Conservation (phyloP, 2,888 invertebrate species). For the Pseudolycoriella hygida region DNA sequence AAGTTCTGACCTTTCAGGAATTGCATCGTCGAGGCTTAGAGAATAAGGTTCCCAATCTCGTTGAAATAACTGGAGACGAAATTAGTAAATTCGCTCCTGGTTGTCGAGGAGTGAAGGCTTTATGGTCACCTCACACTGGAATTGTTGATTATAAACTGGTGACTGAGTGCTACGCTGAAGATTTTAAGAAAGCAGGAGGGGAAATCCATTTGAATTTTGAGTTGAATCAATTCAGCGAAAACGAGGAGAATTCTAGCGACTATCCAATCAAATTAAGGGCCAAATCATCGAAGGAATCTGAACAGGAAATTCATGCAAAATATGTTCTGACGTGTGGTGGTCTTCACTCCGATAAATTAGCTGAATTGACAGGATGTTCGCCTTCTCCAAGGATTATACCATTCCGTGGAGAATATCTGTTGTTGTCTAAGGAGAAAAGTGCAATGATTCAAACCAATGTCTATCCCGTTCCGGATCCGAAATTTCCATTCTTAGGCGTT, state of each 20-base stretch:
- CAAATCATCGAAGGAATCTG: constrained; percentile 26
- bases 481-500: constrained; percentile 94
- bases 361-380: constrained; percentile 74
- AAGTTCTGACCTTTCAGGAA: constrained; percentile 21
- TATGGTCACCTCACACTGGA: constrained; percentile 95
- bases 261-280: constrained; percentile 43
- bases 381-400: constrained; percentile 66
- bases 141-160: constrained; percentile 86
- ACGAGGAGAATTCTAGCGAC: constrained; percentile 34
- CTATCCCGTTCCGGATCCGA: constrained; percentile 71
- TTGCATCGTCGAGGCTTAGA: constrained; percentile 63
- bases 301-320: constrained; percentile 37
- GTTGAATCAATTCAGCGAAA: constrained; percentile 50
- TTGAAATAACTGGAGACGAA: constrained; percentile 52
- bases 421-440: constrained; percentile 58
- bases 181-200: constrained; percentile 65
- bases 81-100: constrained; percentile 73
- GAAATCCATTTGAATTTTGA: constrained; percentile 56
- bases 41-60: constrained; percentile 75
- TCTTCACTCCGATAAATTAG: constrained; percentile 79
- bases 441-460: constrained; percentile 79
- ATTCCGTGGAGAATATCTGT: constrained; percentile 90
- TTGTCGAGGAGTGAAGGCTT: constrained; percentile 76
- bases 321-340: constrained; percentile 92
- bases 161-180: constrained; percentile 61